Base-by-base conservation (phyloP, 2,888 invertebrate genomes). In the Ypsolopha scabrella region DNA sequence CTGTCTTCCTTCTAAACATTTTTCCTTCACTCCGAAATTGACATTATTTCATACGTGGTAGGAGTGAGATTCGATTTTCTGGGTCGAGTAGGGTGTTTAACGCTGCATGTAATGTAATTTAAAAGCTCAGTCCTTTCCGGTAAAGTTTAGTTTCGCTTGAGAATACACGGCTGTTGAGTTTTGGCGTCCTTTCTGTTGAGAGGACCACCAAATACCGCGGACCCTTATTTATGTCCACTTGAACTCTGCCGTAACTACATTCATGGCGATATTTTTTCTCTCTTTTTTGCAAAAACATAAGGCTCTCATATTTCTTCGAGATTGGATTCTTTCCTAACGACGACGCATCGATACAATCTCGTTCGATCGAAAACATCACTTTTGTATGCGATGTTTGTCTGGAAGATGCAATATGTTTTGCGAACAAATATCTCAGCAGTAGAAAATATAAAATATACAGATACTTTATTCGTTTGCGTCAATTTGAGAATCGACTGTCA, bases 221-320 rank as follows among this genome's bases (percentile, higher is more conserved):
- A 75, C 48, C 79, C 75, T 83, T 86, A 83, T 85, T 85, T 85
- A 85, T 80, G 81, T 80, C 80, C 82, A 80, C 81, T 83, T 79
- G 74, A 81, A 83, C 79, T 80, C 83, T 71, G 72, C 68, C 67
- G 72, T 72, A 61, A 76, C 72, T 74, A 75, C 73, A 71, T 69
- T 65, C 68, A 70, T 68, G 68, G 60, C 66, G 65, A 9, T 47
- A 6, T 36, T 47, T 37, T 47, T 33, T 37, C 24, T 37, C 11
- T 13, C 70, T 72, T 76, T 55, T 75, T 72, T 72, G 60, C 63
- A 67, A 68, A 73, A 72, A 70, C 68, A 70, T 64, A 56, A 57
- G 56, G 59, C 63, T 62, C 64, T 66, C 61, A 63, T 59, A 61
- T 60, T 62, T 52, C 44, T 14, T 36, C 44, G 10, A 69, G 71